These are phyloP conservation scores for Mungos mungo DNA, from an alignment of 2,113 vertebrate genomes.

Conservation along the genomic window DNA sequence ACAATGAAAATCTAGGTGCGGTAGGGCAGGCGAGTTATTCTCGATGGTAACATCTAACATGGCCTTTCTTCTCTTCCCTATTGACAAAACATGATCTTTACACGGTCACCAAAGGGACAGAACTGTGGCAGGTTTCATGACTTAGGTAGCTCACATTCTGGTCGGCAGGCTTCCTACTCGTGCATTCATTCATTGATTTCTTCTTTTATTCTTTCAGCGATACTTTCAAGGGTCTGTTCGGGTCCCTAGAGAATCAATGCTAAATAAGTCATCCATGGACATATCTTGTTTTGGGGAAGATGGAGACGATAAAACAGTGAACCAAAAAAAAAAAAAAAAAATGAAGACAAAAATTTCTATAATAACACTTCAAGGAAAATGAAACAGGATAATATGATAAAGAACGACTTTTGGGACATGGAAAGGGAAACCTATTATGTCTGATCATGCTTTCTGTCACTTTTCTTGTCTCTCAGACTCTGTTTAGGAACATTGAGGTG, in stretches of 20 bases:
- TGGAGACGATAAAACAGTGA: background rate
- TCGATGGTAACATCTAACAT: background rate
- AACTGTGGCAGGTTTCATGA: background rate
- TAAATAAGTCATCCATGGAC: background rate
- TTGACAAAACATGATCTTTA: background rate
- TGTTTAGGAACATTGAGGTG: background rate
- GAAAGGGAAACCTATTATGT: background rate
- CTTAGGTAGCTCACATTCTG: slow-evolving; percentile 18
- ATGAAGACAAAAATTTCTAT: background rate
- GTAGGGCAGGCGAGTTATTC: background rate
- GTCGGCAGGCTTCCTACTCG: background rate
- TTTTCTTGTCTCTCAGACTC: background rate
- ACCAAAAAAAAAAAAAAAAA: background rate
- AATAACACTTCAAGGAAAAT: background rate
- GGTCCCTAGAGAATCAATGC: background rate
- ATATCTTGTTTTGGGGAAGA: background rate
- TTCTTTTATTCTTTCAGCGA: background rate
- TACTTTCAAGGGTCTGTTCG: slow-evolving; percentile 12
- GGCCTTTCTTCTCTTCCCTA: slow-evolving; percentile 20
- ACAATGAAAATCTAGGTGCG: background rate
- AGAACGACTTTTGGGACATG: background rate
- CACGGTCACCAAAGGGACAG: background rate
- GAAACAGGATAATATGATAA: background rate
- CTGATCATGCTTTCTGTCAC: background rate
- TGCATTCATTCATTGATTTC: background rate